A percentile compares a stretch with the other conserved stretches of the same genome.
Conservation (phyloP, 2,888 invertebrate genomes). For the Tortrix viridana region DNA sequence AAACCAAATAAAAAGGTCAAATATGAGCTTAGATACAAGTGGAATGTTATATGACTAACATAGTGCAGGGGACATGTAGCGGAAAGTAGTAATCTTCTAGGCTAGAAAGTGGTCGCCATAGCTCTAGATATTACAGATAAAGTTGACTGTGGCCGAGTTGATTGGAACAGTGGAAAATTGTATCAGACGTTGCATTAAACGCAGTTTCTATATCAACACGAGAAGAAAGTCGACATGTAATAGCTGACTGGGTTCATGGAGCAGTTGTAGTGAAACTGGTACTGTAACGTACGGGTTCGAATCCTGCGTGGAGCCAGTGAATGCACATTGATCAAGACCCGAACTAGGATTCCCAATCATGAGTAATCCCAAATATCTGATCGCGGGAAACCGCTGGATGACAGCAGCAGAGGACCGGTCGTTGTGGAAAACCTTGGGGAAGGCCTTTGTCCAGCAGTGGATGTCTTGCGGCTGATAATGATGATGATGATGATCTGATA, state of each 20-base stretch:
- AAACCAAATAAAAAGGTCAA: too few relatives aligned
- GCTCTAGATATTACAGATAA: conserved; percentile 22
- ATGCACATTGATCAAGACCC: too few relatives aligned
- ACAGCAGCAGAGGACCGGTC: too few relatives aligned
- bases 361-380: too few relatives aligned
- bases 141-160: conserved; percentile 23
- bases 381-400: too few relatives aligned
- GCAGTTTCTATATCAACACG: conserved; percentile 13
- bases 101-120: conserved; percentile 62
- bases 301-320: too few relatives aligned
- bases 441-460: too few relatives aligned
- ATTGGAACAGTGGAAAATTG: conserved; percentile 27
- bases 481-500: too few relatives aligned
- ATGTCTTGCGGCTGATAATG: too few relatives aligned
- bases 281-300: background rate
- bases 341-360: too few relatives aligned
- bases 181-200: conserved; percentile 16
- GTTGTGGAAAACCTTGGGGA: too few relatives aligned
- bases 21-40: too few relatives aligned
- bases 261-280: background rate
- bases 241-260: background rate
- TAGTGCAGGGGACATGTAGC: conserved; percentile 53
- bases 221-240: conserved; percentile 13
- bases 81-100: conserved; percentile 68
- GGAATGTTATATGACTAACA: background rate